These are phyloP conservation scores for Trichomycterus rosablanca DNA, from an alignment of 2,113 vertebrate species.

Conservation along the genomic window DNA sequence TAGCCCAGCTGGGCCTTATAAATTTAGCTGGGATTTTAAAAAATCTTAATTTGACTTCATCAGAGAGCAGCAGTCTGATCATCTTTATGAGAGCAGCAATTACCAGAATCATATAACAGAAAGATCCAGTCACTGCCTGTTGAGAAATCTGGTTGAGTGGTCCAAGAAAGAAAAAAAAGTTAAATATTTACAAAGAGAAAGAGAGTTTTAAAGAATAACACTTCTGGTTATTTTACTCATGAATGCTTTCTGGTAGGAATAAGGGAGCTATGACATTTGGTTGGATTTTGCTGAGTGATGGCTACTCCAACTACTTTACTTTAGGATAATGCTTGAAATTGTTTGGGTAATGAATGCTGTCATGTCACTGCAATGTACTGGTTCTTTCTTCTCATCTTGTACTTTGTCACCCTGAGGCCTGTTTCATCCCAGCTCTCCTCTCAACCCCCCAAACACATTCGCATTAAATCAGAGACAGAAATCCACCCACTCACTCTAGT, in stretches of 20 bases:
- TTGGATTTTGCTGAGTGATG: slow-evolving; percentile 39
- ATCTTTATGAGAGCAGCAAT: slow-evolving; percentile 31
- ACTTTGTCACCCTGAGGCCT: slow-evolving; percentile 23
- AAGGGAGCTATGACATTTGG: slow-evolving; percentile 3
- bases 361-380: slow-evolving; percentile 17
- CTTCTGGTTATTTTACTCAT: slow-evolving; percentile 19
- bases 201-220: not conserved
- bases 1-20: slow-evolving; percentile 18
- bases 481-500: slow-evolving; percentile 1
- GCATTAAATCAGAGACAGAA: slow-evolving; percentile 18
- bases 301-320: slow-evolving; percentile 10
- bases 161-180: slow-evolving; percentile 4
- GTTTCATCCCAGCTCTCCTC: slow-evolving; percentile 31
- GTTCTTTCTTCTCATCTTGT: slow-evolving; percentile 32
- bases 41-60: slow-evolving; percentile 23
- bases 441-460: slow-evolving; percentile 27
- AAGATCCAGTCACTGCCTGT: slow-evolving; percentile 22
- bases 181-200: slow-evolving; percentile 25
- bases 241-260: slow-evolving; percentile 8
- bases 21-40: too few species aligned
- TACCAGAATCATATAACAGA: slow-evolving; percentile 29
- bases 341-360: slow-evolving; percentile 33
- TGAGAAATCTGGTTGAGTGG: slow-evolving; percentile 10
- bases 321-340: slow-evolving; percentile 19
- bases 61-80: slow-evolving; percentile 23